Percentiles rank a stretch among this genome's conserved stretches.
Conservation (phyloP, 2,888 invertebrate species). For the Nycteola revayana region DNA sequence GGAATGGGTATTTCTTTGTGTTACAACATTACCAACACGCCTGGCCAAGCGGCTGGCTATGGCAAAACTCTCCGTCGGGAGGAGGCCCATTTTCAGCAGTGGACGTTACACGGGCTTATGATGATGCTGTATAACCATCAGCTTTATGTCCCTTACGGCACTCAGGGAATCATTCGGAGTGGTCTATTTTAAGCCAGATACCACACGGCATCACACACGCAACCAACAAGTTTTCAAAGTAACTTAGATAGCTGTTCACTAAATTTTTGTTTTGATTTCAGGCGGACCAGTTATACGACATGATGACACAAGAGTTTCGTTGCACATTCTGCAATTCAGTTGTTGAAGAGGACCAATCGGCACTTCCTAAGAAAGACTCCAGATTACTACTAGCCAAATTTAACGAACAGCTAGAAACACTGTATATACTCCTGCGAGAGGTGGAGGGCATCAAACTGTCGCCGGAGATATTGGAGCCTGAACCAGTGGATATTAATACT, state of each 20-base stretch:
- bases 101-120: too few relatives aligned
- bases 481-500: conserved; percentile 94
- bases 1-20: too few relatives aligned
- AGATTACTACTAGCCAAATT: conserved; percentile 94
- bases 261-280: conserved; percentile 52
- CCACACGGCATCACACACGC: too few relatives aligned
- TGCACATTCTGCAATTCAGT: conserved; percentile 95
- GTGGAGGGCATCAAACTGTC: conserved; percentile 96
- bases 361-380: conserved; percentile 96
- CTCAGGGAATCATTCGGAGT: too few relatives aligned
- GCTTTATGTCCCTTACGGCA: too few relatives aligned
- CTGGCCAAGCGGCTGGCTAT: too few relatives aligned
- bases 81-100: too few relatives aligned
- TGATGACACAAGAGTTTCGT: conserved; percentile 91
- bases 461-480: conserved; percentile 96
- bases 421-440: conserved; percentile 94
- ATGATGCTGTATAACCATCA: too few relatives aligned
- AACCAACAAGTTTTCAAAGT: too few relatives aligned
- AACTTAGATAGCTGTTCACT: too few relatives aligned
- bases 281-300: conserved; percentile 95
- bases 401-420: conserved; percentile 95
- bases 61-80: too few relatives aligned
- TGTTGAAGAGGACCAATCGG: conserved; percentile 97
- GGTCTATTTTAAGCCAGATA: not conserved
- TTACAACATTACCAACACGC: too few relatives aligned